Conservation (phyloP, 2,113 vertebrate genomes). For the Lutjanus erythropterus region DNA sequence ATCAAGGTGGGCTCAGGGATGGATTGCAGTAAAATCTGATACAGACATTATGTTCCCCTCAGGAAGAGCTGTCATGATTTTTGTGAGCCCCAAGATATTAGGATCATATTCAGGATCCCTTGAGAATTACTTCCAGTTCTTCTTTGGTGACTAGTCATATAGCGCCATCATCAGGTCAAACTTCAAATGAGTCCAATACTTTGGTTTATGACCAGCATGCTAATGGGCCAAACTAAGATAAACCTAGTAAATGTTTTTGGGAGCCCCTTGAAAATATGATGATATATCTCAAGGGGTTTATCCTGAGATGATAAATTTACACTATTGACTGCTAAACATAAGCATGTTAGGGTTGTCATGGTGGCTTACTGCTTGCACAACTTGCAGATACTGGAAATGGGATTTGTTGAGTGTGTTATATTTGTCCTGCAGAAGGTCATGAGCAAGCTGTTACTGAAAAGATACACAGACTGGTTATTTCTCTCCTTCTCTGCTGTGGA, state of each 20-base stretch:
- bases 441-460: background rate
- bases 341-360: no score
- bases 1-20: no score
- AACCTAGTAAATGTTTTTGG: background rate
- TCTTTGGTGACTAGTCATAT: background rate
- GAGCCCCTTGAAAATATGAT: no score
- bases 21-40: no score
- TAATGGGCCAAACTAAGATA: background rate
- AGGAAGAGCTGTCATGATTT: background rate
- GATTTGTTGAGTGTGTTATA: background rate
- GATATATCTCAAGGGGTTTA: no score
- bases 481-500: background rate
- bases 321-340: no score
- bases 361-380: background rate
- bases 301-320: no score
- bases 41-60: background rate
- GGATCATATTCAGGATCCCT: no score
- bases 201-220: no score
- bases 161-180: background rate
- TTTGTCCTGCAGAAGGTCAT: background rate
- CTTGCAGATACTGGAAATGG: background rate
- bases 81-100: background rate
- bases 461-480: background rate
- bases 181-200: background rate
- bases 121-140: background rate